Conservation (phyloP, 1,140 invertebrate genomes). For the Coptotermes formosanus region DNA sequence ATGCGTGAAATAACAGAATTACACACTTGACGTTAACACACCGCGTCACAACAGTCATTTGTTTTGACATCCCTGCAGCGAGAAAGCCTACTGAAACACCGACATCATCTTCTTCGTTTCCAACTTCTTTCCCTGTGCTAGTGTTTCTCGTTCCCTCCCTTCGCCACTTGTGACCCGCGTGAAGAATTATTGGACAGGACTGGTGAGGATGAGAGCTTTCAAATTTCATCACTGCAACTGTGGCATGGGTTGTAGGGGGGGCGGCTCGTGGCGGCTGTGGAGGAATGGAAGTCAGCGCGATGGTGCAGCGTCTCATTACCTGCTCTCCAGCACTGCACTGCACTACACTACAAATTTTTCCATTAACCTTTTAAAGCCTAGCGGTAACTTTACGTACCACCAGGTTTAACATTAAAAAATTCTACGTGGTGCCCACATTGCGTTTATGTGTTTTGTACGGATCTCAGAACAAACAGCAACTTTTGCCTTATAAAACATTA, state of each 20-base stretch:
- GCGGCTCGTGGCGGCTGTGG: neutral
- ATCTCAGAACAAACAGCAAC: too few relatives aligned
- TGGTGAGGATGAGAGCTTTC: constrained; percentile 33
- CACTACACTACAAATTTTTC: too few relatives aligned
- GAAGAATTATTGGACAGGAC: constrained; percentile 31
- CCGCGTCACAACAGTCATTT: too few relatives aligned
- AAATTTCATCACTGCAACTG: constrained; percentile 34
- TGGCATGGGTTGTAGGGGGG: neutral
- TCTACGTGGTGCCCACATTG: too few relatives aligned
- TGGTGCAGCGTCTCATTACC: neutral
- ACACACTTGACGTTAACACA: too few relatives aligned
- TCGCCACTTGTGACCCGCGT: constrained; percentile 3
- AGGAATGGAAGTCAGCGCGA: neutral
- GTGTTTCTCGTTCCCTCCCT: neutral
- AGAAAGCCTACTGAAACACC: neutral
- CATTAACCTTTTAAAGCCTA: too few relatives aligned
- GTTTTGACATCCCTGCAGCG: neutral
- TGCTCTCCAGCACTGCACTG: neutral
- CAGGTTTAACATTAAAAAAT: too few relatives aligned
- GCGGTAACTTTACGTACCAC: too few relatives aligned
- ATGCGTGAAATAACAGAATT: too few relatives aligned
- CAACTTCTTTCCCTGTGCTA: neutral
- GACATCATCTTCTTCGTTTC: neutral
- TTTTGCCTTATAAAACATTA: too few relatives aligned
- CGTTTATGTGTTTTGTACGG: too few relatives aligned